A percentile compares a stretch with the other conserved stretches of the same genome.
Evolutionary conservation across 2,888 invertebrate genomes (phyloP).

Genomic region (Spodoptera littoralis): DNA sequence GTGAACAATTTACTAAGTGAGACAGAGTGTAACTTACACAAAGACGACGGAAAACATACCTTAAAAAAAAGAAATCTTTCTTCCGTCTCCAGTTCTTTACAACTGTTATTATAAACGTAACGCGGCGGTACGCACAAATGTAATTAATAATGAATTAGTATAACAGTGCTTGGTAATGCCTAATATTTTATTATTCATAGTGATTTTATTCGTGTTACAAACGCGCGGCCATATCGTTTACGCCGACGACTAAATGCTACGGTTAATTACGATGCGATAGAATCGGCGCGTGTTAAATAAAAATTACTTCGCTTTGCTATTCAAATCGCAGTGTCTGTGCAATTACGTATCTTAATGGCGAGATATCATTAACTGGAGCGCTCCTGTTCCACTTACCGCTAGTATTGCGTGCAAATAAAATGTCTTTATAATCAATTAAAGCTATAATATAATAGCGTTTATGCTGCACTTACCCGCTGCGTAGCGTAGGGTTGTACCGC

Average conservation of each 20-base stretch:
- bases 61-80: slow-evolving; percentile 31
- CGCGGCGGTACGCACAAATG: slow-evolving; percentile 41
- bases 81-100: slow-evolving; percentile 13
- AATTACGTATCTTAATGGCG: slow-evolving; percentile 72
- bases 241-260: slow-evolving; percentile 80
- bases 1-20: too few species aligned
- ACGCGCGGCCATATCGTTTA: slow-evolving; percentile 71
- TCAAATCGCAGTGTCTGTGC: slow-evolving; percentile 77
- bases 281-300: slow-evolving; percentile 82
- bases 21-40: too few species aligned
- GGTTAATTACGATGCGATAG: slow-evolving; percentile 80
- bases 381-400: slow-evolving; percentile 39
- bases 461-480: slow-evolving; percentile 32
- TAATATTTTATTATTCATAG: slow-evolving; percentile 70
- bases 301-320: slow-evolving; percentile 82
- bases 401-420: slow-evolving; percentile 59
- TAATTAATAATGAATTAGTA: slow-evolving; percentile 64
- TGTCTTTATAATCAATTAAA: slow-evolving; percentile 62
- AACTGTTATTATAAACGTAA: slow-evolving; percentile 45
- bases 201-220: slow-evolving; percentile 66
- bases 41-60: slow-evolving; percentile 29
- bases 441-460: slow-evolving; percentile 50
- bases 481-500: slow-evolving; percentile 37
- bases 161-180: slow-evolving; percentile 59
- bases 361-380: slow-evolving; percentile 53